Percentiles rank a stretch among this genome's conserved stretches.
These are phyloP conservation scores for Zaprionus inermis DNA, from an alignment of 1,140 invertebrate genomes.

Conservation along the genomic window DNA sequence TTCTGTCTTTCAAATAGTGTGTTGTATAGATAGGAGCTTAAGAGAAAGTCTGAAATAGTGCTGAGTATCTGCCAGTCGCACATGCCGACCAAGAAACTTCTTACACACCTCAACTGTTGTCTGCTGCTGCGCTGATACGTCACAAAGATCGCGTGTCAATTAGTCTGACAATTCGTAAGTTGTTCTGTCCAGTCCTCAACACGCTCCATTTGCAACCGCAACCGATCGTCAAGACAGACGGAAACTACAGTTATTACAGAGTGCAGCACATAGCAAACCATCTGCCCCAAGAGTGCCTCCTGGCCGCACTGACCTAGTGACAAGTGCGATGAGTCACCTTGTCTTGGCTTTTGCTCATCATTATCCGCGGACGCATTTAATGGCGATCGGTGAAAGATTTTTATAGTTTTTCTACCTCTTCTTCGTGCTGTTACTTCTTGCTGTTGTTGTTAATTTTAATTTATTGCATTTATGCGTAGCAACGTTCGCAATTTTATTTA, in stretches of 20 bases:
- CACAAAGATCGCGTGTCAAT: constrained; percentile 47
- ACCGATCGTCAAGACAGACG: constrained; percentile 18
- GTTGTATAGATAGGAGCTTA: too few relatives aligned
- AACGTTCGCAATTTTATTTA: constrained; percentile 70
- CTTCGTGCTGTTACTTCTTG: not conserved
- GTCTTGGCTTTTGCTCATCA: not conserved
- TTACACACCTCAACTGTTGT: not conserved
- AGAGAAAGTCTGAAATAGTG: not conserved
- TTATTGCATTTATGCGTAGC: constrained; percentile 73
- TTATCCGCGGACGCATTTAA: constrained; percentile 15
- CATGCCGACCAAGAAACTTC: not conserved
- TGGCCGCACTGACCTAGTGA: not conserved
- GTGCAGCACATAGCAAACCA: not conserved
- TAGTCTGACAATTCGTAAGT: constrained; percentile 50
- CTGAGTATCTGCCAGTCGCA: not conserved
- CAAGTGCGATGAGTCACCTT: constrained; percentile 50
- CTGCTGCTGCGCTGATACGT: not conserved
- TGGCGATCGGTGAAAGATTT: constrained; percentile 68
- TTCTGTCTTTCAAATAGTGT: not conserved
- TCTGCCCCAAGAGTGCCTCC: not conserved
- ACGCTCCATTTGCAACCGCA: constrained; percentile 35
- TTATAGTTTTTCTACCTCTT: constrained; percentile 67
- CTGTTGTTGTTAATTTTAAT: constrained; percentile 48
- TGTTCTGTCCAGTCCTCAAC: constrained; percentile 48
- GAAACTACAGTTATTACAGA: constrained; percentile 7